phyloP scores from a whole-genome alignment of 2,797 vertebrate species.

The Amphiprion clarkii region DNA sequence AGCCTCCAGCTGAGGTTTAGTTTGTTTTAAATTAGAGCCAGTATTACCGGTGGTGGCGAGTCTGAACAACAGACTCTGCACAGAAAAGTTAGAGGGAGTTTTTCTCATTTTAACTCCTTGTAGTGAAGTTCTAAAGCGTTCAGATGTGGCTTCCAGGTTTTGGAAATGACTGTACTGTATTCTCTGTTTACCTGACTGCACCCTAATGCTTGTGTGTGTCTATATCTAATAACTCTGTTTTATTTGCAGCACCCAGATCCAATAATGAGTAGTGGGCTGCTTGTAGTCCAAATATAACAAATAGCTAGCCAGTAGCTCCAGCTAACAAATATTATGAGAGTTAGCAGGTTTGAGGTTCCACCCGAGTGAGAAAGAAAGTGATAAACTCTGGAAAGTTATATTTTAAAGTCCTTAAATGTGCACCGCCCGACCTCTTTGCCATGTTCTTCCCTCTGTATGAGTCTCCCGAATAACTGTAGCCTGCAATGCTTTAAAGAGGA shows the following conservation, averaged over 20 bases:
- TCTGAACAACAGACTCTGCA: slow-evolving; percentile 17
- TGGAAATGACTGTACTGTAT: slow-evolving; percentile 57
- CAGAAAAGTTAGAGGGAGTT: slow-evolving; percentile 13
- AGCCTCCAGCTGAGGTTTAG: slow-evolving; percentile 36
- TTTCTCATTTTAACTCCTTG: slow-evolving; percentile 25
- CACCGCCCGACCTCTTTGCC: slow-evolving; percentile 42
- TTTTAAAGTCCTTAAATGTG: slow-evolving; percentile 44
- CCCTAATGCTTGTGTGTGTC: slow-evolving; percentile 47
- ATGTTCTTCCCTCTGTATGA: slow-evolving; percentile 46
- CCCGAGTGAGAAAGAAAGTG: slow-evolving; percentile 21
- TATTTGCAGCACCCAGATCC: slow-evolving; percentile 45
- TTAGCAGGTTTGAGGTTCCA: slow-evolving; percentile 5
- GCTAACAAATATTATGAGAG: slow-evolving; percentile 42
- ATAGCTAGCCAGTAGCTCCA: slow-evolving; percentile 51
- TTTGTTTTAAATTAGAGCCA: slow-evolving; percentile 24
- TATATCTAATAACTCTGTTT: slow-evolving; percentile 39
- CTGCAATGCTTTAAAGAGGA: slow-evolving; percentile 77
- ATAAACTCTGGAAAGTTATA: slow-evolving; percentile 31
- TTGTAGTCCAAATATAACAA: slow-evolving; percentile 44
- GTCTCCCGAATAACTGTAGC: slow-evolving; percentile 62
- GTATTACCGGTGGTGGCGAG: background rate
- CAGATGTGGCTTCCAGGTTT: slow-evolving; percentile 29
- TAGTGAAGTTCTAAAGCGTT: slow-evolving; percentile 20
- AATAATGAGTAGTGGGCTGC: slow-evolving; percentile 19
- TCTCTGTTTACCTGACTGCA: slow-evolving; percentile 52